A percentile compares a stretch with the other conserved stretches of the same genome.
These are phyloP conservation scores for Furnarius figulus DNA, from an alignment of 2,113 vertebrate species.

Conservation along the genomic window DNA sequence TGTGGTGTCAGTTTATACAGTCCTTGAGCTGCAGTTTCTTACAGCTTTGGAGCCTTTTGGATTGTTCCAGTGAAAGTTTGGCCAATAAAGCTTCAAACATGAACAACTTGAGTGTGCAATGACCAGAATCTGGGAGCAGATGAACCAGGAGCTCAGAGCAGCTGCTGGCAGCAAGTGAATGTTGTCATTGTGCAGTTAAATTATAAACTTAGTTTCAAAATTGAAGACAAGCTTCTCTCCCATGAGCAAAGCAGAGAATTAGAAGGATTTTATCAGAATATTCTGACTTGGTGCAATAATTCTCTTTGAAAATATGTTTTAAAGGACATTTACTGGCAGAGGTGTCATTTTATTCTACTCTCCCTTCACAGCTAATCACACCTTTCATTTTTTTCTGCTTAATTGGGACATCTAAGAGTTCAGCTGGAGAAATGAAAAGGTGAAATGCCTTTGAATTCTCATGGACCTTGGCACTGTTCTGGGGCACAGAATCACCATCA, in stretches of 20 bases:
- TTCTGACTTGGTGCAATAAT: neutral
- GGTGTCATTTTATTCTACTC: neutral
- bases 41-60: neutral
- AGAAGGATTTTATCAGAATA: neutral
- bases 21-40: neutral
- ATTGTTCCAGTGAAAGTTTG: neutral
- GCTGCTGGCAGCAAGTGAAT: neutral
- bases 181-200: neutral
- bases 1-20: neutral
- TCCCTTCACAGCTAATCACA: neutral
- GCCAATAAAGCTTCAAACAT: neutral
- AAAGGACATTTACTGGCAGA: neutral
- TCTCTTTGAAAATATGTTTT: neutral
- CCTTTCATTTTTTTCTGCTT: neutral
- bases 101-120: fast-evolving
- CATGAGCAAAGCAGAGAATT: neutral
- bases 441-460: neutral
- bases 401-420: neutral
- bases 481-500: neutral
- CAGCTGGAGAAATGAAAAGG: neutral
- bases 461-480: neutral
- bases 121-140: neutral
- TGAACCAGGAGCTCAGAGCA: neutral
- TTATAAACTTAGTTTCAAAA: neutral
- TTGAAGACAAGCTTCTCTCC: neutral